These are phyloP conservation scores for Pachycephala philippinensis DNA, from an alignment of 2,113 vertebrate species.

Conservation along the genomic window DNA sequence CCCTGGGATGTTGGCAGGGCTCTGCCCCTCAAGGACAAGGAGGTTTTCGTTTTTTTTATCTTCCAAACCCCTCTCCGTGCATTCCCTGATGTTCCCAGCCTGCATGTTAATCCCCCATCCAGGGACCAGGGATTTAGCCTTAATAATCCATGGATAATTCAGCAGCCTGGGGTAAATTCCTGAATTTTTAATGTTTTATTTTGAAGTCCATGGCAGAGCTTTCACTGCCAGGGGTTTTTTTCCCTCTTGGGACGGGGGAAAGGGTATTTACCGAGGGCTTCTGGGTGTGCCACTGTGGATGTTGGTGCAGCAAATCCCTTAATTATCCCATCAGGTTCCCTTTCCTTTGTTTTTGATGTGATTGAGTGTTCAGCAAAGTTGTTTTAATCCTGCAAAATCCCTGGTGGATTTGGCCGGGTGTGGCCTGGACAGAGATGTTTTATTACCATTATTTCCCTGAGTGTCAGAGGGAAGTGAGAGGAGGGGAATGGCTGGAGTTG, in stretches of 20 bases:
- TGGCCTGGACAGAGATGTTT: not conserved
- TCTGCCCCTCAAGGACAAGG: not conserved
- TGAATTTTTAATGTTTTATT: not conserved
- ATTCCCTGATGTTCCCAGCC: not conserved
- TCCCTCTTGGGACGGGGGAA: not conserved
- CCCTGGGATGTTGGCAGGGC: not conserved
- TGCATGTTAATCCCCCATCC: not conserved
- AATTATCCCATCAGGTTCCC: slow-evolving; percentile 12
- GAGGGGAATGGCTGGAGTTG: not conserved
- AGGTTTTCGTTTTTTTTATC: accelerated
- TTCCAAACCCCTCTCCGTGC: accelerated
- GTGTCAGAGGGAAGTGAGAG: not conserved
- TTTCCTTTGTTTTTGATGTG: not conserved
- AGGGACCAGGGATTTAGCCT: not conserved
- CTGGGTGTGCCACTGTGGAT: not conserved
- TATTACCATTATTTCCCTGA: not conserved
- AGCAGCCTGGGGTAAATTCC: not conserved
- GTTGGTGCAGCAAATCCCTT: not conserved
- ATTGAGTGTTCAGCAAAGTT: not conserved
- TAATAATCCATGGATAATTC: not conserved
- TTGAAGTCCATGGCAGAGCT: not conserved
- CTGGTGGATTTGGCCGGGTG: not conserved
- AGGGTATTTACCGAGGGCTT: not conserved
- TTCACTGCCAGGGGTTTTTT: not conserved
- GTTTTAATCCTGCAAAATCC: slow-evolving; percentile 25